Evolutionary conservation across 2,797 vertebrate genomes (phyloP).

Genomic region (Phrynocephalus vlangalii): DNA sequence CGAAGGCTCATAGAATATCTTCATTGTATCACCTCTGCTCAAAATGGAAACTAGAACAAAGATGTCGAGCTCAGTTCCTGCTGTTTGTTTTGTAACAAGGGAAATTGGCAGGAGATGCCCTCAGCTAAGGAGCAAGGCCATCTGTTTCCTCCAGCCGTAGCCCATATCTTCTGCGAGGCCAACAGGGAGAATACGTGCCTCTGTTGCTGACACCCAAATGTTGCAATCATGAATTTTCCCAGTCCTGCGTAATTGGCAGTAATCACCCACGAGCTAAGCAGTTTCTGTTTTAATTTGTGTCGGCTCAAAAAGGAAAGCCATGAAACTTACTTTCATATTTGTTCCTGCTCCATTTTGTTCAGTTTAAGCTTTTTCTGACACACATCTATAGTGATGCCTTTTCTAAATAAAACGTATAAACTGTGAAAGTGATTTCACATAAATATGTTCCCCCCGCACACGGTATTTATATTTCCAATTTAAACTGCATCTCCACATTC

Average conservation of each 20-base stretch:
- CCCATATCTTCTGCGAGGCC: slow-evolving; percentile 33
- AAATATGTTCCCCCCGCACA: neutral
- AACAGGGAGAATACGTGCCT: neutral
- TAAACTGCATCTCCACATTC: neutral
- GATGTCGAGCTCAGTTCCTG: slow-evolving; percentile 29
- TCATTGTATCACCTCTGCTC: slow-evolving; percentile 15
- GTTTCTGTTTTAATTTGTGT: slow-evolving; percentile 64
- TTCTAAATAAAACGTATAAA: neutral
- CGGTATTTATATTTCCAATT: neutral
- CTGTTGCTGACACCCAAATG: slow-evolving; percentile 43
- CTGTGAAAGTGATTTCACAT: neutral
- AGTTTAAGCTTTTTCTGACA: slow-evolving; percentile 2
- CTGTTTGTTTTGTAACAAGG: slow-evolving; percentile 49
- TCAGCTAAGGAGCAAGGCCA: slow-evolving; percentile 9
- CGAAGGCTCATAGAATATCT: neutral
- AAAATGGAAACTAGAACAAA: slow-evolving; percentile 26
- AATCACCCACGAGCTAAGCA: slow-evolving; percentile 51
- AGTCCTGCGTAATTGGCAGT: slow-evolving; percentile 52
- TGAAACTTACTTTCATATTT: slow-evolving; percentile 27
- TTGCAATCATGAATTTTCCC: slow-evolving; percentile 64
- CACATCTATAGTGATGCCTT: neutral
- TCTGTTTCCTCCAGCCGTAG: slow-evolving; percentile 2
- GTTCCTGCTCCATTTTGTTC: slow-evolving; percentile 10
- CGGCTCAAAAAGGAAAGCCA: slow-evolving; percentile 57
- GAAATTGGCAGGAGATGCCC: slow-evolving; percentile 18